Base-by-base conservation (phyloP, 2,888 invertebrate genomes). In the Palloptera scutellata region DNA sequence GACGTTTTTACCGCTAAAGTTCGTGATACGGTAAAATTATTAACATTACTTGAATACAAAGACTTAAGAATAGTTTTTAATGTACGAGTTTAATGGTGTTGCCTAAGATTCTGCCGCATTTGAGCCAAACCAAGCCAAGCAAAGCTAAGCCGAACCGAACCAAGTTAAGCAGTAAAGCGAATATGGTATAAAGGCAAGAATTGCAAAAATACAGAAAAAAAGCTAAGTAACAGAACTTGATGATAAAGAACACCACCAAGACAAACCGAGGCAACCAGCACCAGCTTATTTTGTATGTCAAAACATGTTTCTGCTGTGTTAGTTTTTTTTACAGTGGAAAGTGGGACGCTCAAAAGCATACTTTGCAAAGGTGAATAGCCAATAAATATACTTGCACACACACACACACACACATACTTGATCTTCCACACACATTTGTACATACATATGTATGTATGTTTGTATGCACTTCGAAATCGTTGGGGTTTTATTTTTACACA, bases 1-100 rank as follows among this genome's bases (percentile, higher is more conserved):
- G 83, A 79, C 78, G 81, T 77, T 80, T 83, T 83, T 84, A 84
- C 84, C 84, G 84, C 84, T 84, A 84, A 80, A 80, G 83, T 84
- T 84, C 84, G 84, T 78, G 79, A 77, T 83, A 84, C 84, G 82
- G 83, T 83, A 81, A 83, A 81, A 81, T 79, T 77, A 78, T 78
- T 73, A 79, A 76, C 51, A 11, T 45, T 63, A 51, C 62, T 45
- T 43, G 48, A 40, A 63, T 53, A 51, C 15, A 58, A 30, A 30
- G 30, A 30, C 30, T 30, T 6, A 30, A 30, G 30, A 30, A 30
- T 30, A 30, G 30, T 30, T 30, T 30, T 30, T 30, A 30, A 30
- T 30, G 30, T 30, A 30, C 30, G 30, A 30, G 30, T 30, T 4
- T 30, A 30, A 30, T 30, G 30, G 30, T 30, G 30, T 30, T 48